Base-by-base conservation (phyloP, 2,888 invertebrate genomes). In the Nomada hirtipes region DNA sequence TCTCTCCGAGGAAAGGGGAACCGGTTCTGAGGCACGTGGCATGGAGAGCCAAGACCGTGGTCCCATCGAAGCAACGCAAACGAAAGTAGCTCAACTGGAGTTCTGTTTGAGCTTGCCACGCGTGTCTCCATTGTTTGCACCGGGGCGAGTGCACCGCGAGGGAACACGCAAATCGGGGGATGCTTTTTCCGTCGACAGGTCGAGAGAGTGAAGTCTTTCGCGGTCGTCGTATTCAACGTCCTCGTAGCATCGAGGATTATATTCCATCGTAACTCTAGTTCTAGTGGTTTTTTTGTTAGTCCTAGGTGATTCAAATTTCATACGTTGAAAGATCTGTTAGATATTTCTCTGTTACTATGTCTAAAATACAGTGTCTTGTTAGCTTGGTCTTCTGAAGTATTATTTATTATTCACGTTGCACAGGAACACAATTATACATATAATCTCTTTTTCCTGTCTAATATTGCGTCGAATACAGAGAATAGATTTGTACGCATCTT, bases 401-500 rank as follows among this genome's bases (percentile, higher is more conserved):
- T 29, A 29, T 36, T 36, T 36, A 7, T 7, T 36, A 36, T 36
- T 7, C 7, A 7, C 36, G 7, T 7, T 4, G 4, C 36, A 7
- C 7, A 1, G 36, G 36, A 36, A 7, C 36, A 36, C 36, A 36
- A 36, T 36, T 36, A 0, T 7, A 4, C 1, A 4, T 7, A 4
- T 7, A 4, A 7, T 36, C 7, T 36, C 36, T 7, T 7, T 7
- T 53, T 53, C 53, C 53, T 11, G 53, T 18, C 53, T n/a, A 53
- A 53, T 20, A 20, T 53, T 11, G 2, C 20, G 9, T n/a, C 20
- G n/a, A 20, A n/a, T 10, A 20, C 53, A 20, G n/a, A n/a, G 53
- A 53, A 79, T 84, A 84, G 84, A 84, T 53, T 84, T 79, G 79
- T 70, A 63, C 64, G 67, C 84, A 29, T 79, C 65, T 75, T 47